These are phyloP conservation scores for Scrobipalpa costella DNA, from an alignment of 2,888 invertebrate genomes.

Conservation along the genomic window DNA sequence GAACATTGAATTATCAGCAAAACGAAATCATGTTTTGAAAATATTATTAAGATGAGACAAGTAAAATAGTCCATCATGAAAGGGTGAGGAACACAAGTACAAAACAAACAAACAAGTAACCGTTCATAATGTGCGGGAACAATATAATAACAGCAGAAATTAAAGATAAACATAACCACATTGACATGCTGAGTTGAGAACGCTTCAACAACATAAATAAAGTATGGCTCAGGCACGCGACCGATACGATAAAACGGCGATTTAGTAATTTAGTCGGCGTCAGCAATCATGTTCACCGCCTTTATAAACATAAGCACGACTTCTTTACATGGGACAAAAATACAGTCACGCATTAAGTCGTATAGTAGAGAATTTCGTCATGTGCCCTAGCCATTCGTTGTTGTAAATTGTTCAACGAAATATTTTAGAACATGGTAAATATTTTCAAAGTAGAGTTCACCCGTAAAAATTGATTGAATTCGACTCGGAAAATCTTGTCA, in stretches of 20 bases:
- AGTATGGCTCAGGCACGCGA: background rate
- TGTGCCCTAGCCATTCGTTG: too few relatives aligned
- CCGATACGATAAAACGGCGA: background rate
- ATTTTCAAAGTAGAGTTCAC: too few relatives aligned
- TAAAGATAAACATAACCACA: conserved; percentile 25
- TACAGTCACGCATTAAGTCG: background rate
- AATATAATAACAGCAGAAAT: background rate
- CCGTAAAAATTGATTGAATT: too few relatives aligned
- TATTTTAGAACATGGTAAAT: too few relatives aligned
- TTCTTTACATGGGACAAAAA: background rate
- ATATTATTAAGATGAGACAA: background rate
- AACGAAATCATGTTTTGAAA: background rate
- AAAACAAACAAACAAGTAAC: background rate
- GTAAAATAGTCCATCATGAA: background rate
- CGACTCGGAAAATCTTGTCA: too few relatives aligned
- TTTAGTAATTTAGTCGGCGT: background rate
- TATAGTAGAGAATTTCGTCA: too few relatives aligned
- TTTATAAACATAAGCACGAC: background rate
- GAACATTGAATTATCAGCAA: background rate
- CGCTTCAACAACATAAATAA: background rate
- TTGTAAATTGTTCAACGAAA: too few relatives aligned
- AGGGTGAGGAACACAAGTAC: background rate
- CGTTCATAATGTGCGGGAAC: conserved; percentile 2
- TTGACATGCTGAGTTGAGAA: conserved; percentile 2
- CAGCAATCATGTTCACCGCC: background rate